phyloP scores from a whole-genome alignment of 2,113 vertebrate genomes.

The Neolamprologus toae region DNA sequence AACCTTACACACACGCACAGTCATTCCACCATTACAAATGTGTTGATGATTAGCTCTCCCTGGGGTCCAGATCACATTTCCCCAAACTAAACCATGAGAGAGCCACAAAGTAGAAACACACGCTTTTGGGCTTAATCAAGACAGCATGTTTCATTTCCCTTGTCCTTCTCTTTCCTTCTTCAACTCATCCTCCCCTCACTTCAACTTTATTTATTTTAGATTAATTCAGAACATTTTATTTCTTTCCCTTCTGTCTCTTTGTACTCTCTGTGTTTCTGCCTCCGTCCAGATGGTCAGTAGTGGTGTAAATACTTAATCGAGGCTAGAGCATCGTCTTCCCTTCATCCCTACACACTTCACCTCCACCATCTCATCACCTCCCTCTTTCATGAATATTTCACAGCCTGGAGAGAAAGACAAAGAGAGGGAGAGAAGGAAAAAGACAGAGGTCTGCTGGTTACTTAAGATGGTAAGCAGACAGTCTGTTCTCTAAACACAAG shows the following conservation, averaged over 20 bases:
- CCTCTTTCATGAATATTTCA: slow-evolving; percentile 27
- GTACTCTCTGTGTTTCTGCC: background rate
- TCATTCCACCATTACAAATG: slow-evolving; percentile 12
- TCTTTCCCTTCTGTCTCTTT: background rate
- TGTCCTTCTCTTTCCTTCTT: background rate
- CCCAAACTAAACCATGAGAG: slow-evolving; percentile 25
- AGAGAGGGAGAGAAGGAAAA: background rate
- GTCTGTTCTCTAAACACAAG: background rate
- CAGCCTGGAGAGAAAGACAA: background rate
- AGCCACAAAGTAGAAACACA: slow-evolving; percentile 9
- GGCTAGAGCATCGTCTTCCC: background rate
- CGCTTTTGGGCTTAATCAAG: slow-evolving; percentile 3
- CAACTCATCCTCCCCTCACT: background rate
- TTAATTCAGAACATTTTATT: background rate
- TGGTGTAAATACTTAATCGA: slow-evolving; percentile 50
- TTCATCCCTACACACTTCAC: background rate
- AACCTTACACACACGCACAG: background rate
- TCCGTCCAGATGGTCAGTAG: slow-evolving; percentile 26
- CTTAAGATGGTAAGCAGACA: background rate
- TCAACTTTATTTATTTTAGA: background rate
- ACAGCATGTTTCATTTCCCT: slow-evolving; percentile 3
- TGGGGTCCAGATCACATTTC: slow-evolving; percentile 25
- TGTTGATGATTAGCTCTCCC: slow-evolving; percentile 41
- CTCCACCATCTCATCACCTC: background rate
- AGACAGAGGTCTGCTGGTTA: background rate